Evolutionary conservation across 2,113 vertebrate genomes (phyloP).

Genomic region (Lepidothrix coronata): DNA sequence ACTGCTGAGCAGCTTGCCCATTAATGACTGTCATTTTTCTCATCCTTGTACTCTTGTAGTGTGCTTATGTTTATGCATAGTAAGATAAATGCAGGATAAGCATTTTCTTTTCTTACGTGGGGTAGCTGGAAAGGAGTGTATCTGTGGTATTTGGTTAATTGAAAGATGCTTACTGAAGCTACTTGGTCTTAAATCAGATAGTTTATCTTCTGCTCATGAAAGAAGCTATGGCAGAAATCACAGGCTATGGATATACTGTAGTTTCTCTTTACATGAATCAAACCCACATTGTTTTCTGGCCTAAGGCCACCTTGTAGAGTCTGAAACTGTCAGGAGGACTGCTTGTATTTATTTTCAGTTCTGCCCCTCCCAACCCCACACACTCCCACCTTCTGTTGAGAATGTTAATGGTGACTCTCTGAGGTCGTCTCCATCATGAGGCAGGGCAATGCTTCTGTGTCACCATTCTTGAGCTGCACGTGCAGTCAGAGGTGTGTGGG

Average conservation of each 20-base stretch:
- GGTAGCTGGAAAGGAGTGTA: background rate
- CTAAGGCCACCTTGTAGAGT: background rate
- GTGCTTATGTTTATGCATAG: background rate
- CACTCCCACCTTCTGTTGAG: background rate
- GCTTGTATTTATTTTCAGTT: background rate
- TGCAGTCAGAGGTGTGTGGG: background rate
- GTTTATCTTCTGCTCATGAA: background rate
- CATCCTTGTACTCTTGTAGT: background rate
- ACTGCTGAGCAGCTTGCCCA: background rate
- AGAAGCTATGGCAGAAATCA: background rate
- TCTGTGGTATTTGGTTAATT: background rate
- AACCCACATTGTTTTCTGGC: background rate
- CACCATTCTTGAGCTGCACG: background rate
- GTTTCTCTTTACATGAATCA: background rate
- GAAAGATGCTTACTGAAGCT: background rate
- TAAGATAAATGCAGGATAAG: background rate
- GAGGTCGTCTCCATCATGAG: background rate
- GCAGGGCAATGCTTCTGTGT: background rate
- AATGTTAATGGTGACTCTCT: background rate
- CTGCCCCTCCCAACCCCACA: no score
- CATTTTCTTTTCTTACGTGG: background rate
- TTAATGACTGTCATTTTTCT: background rate
- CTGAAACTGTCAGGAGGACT: background rate
- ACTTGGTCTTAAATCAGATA: background rate
- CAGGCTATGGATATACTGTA: background rate